Evolutionary conservation across 2,113 vertebrate genomes (phyloP), one percentile per base, ranked within the genome.

Genomic region (Ageneiosus marmoratus): DNA sequence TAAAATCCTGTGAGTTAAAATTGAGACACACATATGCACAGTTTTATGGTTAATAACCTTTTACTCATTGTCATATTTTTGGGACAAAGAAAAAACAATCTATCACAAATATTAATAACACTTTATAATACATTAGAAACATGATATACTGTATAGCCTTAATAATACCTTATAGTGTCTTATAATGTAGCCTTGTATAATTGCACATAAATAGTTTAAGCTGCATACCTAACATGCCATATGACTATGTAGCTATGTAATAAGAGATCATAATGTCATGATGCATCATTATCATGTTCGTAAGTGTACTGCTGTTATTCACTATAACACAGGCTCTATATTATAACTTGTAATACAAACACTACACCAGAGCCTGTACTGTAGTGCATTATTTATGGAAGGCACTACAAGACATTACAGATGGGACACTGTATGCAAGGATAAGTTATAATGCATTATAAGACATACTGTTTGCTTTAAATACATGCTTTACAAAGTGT

Each of bases 1-100:
- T 85, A 51, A 41, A 62, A 41, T 72, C 16, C 46, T 70, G 73
- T 12, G 41, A 41, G 37, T 29, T 60, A 62, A 81, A 48, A 78
- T 63, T 60, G 37, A 70, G n/a, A 62, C 60, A 72, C 34, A 77
- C 37, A 69, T 13, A 22, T 29, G 55, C 15, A 4, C 65, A 44
- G 1, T 11, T 48, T 24, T 70, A 70, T 44, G 67, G 22, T 44
- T 67, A 67, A 44, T 24, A 44, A 41, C 37, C 20, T 24, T 67
- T 70, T 70, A 11, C 37, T 24, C 9, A 32, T 6, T 32, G 27
- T 63, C 29, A 37, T 67, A 7, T 37, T 4, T 32, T 67, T 67
- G 37, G 10, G 34, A 70, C 67, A 48, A 46, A 48, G 1, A 69
- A 37, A 69, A 48, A 46, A n/a, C n/a, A 72, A 72, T 29, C 69